Base-by-base conservation (phyloP, 2,888 invertebrate species). In the Tipula confusa region DNA sequence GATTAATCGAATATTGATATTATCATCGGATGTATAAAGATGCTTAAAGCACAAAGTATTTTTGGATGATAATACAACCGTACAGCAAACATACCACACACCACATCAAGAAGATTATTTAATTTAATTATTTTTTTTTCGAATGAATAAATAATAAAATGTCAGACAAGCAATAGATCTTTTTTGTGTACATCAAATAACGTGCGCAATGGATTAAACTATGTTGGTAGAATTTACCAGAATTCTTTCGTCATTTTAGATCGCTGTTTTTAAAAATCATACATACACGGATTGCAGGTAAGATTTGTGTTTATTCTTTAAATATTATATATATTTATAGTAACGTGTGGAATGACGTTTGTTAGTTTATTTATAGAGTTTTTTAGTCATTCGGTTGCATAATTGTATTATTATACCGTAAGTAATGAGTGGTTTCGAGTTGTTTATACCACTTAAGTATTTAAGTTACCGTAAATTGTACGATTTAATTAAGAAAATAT, bases 121-220 rank as follows among this genome's bases (percentile, higher is more conserved):
- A 38, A n/a, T 38, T 33, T 33, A 33, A n/a, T n/a, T 5, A 36
- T 36, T 36, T 36, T 36, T 36, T 36, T 36, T 38, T 43, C 15
- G 43, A 43, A 43, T 43, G 43, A 43, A 38, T 38, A 38, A 38
- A 38, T 38, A 38, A 24, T 64, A 24, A 38, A 64, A 64, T 64
- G 64, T 64, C 64, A 64, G 64, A 64, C 64, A 64, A 64, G 64
- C 64, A 64, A 64, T 64, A 64, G 15, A 43, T 43, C 64, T 64
- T 43, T 43, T 38, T 38, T 43, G n/a, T 15, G 64, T 9, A 64
- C 64, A 24, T 24, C 64, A 48, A 48, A 18, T 24, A 64, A 64
- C 64, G 64, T 64, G 64, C 64, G 7, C 64, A 64, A 64, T 64
- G 64, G 64, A 64, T 64, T 64, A 18, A 64, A 64, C n/a, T 7